phyloP scores from a whole-genome alignment of 2,797 vertebrate genomes.

The Choloepus didactylus region DNA sequence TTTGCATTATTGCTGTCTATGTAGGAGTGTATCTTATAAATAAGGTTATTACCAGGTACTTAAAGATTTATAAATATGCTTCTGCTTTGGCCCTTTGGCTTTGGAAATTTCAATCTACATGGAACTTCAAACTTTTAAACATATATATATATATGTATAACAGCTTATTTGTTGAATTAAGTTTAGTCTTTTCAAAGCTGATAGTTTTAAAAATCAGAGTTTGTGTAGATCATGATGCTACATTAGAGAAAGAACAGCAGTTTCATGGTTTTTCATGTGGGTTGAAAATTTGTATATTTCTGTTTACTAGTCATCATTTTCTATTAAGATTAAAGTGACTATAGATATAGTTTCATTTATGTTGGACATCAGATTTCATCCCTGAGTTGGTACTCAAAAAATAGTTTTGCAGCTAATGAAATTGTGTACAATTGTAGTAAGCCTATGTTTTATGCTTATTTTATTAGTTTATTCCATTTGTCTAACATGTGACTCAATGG shows the following conservation, averaged over 20 bases:
- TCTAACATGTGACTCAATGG: constrained; percentile 7
- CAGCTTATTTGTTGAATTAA: constrained; percentile 58
- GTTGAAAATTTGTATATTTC: constrained; percentile 32
- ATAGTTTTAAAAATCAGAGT: constrained; percentile 35
- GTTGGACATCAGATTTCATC: constrained; percentile 38
- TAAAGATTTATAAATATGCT: constrained; percentile 14
- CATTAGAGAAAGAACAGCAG: constrained; percentile 17
- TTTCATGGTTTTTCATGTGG: constrained; percentile 50
- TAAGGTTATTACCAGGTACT: not conserved
- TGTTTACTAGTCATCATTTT: constrained; percentile 17
- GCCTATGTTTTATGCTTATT: constrained; percentile 21
- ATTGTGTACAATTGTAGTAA: not conserved
- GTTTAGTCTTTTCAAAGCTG: constrained; percentile 42
- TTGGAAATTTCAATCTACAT: not conserved
- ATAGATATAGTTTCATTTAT: constrained; percentile 20
- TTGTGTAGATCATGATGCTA: not conserved
- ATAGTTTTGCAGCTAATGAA: not conserved
- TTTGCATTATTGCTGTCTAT: not conserved
- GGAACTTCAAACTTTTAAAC: not conserved
- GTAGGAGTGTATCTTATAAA: not conserved
- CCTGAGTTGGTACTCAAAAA: constrained; percentile 31
- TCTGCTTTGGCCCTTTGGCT: not conserved
- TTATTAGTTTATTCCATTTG: constrained; percentile 54
- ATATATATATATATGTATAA: not conserved
- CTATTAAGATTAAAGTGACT: constrained; percentile 32